Evolutionary conservation across 2,888 invertebrate species (phyloP), one percentile per base, ranked within the genome.

Genomic region (Urechis unicinctus): DNA sequence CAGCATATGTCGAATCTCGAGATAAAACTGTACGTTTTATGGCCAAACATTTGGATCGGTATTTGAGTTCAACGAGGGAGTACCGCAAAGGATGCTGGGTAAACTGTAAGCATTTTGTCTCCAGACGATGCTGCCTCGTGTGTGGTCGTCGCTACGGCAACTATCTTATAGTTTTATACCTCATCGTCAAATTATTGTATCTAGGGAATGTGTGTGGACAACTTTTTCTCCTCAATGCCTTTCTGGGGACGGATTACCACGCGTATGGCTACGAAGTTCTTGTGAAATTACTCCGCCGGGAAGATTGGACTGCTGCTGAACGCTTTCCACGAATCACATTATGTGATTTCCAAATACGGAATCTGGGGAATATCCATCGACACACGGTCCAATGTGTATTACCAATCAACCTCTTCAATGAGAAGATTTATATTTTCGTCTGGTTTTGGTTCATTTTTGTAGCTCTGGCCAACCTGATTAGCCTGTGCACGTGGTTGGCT

Each of bases 401-500:
- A 50, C 76, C 77, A 21, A 54, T 63, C 29, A 63, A 63, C 52
- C 53, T 63, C 31, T 62, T 63, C 60, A 60, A 61, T 52, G 63
- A 76, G 61, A 76, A 75, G 63, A 75, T 77, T 52, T 77, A 72
- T 63, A 77, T 75, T 61, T 80, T 81, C 70, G 68, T 81, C 44
- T 81, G 81, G 81, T 81, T 80, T 69, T 81, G 81, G 81, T 71
- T 80, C 53, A 71, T 80, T 42, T 71, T 79, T 43, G 78, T 81
- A 13, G 73, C 75, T 44, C 62, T 75, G 28, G 68, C 76, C 57
- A 79, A 79, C 59, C 64, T 74, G 41, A 67, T 70, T 58, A 78
- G 75, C 61, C 72, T 80, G 53, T 59, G 79, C 56, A 70, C 74
- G 59, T 80, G 80, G 80, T 61, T 73, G 53, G 28, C 43, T 22